Evolutionary conservation across 2,888 invertebrate species (phyloP), one percentile per base, ranked within the genome.

Genomic region (Cryptosula pallasiana): DNA sequence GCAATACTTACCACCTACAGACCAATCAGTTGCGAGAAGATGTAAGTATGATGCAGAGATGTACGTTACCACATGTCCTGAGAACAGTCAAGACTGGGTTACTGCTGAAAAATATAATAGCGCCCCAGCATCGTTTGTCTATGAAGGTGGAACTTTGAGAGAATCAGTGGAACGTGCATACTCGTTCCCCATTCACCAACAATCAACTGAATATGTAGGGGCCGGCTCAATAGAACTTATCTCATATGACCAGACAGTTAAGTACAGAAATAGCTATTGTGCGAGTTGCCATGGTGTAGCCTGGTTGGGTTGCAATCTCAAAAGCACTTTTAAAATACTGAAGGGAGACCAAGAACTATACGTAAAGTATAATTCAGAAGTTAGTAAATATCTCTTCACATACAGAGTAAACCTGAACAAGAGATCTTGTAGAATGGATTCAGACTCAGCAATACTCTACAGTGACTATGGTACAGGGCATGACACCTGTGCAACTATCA

Each of bases 251-350:
- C n/a, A 20, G n/a, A 55, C 5, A 13, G 25, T 20, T n/a, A 55
- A 55, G 25, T 55, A n/a, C 55, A 20, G 55, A 5, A 55, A 55
- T n/a, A 55, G 55, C 25, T 55, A 55, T 25, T 55, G 55, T 55
- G 55, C 55, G 5, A 55, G 55, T n/a, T 55, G 55, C n/a, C 5
- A 55, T n/a, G 25, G 23, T 55, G 55, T 55, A n/a, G 55, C 55
- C 5, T 55, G 9, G 55, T 25, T n/a, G 25, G 55, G 55, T 5
- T 55, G 55, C 25, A 20, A 55, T 55, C 5, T 55, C n/a, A 55
- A 55, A 55, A n/a, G 9, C 5, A 55, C 55, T 13, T 55, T 55
- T n/a, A 13, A 5, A 5, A 13, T 45, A 45, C 3, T 25, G n/a
- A 55, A 55, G 16, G 55, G 3, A 3, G 25, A 55, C 23, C 5